A percentile compares a stretch with the other conserved stretches of the same genome.
Conservation (phyloP, 2,797 vertebrate genomes). For the Lepus townsendii region DNA sequence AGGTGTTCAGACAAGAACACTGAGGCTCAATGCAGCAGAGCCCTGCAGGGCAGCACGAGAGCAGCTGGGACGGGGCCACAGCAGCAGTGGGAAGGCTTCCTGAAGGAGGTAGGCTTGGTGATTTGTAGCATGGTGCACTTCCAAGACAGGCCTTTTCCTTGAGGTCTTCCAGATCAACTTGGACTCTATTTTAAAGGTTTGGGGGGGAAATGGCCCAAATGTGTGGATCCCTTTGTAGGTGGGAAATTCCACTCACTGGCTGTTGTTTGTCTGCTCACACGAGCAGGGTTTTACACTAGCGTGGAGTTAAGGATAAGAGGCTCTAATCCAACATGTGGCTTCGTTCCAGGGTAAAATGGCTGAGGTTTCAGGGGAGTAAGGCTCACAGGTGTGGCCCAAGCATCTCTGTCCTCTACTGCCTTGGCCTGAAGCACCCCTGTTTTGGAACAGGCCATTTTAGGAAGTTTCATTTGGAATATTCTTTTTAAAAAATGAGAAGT, state of each 20-base stretch:
- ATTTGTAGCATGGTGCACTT: neutral
- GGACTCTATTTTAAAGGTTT: slow-evolving; percentile 3
- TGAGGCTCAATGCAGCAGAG: neutral
- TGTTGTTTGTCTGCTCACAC: neutral
- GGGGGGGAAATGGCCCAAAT: neutral
- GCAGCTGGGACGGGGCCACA: neutral
- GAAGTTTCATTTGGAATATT: slow-evolving; percentile 30
- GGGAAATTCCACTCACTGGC: neutral
- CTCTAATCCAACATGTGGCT: neutral
- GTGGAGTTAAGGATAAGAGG: neutral
- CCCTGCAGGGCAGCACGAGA: neutral
- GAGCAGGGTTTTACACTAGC: neutral
- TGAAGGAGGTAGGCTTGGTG: neutral
- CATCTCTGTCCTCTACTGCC: neutral
- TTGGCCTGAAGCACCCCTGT: neutral
- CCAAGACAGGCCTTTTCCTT: neutral
- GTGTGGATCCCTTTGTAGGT: neutral
- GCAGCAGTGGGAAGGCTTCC: neutral
- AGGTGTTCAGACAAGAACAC: neutral
- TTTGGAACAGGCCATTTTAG: neutral
- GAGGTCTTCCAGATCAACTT: neutral
- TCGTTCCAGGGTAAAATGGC: neutral
- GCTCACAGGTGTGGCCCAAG: neutral
- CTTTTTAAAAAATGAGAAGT: slow-evolving; percentile 27
- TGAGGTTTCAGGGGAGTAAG: rapidly evolving